These are phyloP conservation scores for Lottia gigantea DNA, from an alignment of 2,888 invertebrate genomes.

Conservation along the genomic window DNA sequence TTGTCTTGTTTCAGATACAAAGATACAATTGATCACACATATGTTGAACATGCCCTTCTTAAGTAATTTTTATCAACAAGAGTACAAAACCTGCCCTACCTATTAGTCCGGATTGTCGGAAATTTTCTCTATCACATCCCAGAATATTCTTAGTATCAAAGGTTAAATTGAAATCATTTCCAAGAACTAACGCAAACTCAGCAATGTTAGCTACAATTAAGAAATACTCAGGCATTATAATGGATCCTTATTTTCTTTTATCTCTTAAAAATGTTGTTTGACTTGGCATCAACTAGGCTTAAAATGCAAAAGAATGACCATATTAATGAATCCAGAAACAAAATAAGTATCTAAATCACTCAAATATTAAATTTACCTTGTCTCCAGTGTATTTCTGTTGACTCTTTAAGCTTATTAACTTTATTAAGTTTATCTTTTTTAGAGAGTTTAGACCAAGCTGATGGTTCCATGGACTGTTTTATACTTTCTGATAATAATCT, in stretches of 20 bases:
- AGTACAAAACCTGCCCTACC: background rate
- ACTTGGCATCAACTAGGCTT: too few species aligned
- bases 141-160: background rate
- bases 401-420: slow-evolving; percentile 8
- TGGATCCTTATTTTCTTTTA: too few species aligned
- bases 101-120: background rate
- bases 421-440: slow-evolving; percentile 38
- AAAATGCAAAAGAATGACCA: too few species aligned
- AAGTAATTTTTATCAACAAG: too few species aligned
- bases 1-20: too few species aligned
- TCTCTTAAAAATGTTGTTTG: too few species aligned
- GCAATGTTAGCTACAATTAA: background rate
- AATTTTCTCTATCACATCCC: background rate
- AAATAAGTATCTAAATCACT: too few species aligned
- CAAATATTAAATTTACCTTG: background rate
- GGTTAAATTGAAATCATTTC: background rate
- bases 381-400: background rate
- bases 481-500: slow-evolving; percentile 43
- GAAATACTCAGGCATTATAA: background rate
- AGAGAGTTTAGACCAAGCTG: slow-evolving; percentile 38
- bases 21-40: too few species aligned
- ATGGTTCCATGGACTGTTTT: slow-evolving; percentile 32
- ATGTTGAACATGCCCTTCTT: too few species aligned
- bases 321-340: too few species aligned
- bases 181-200: background rate